phyloP scores from a whole-genome alignment of 2,797 vertebrate species.

The Naso thynnoides region DNA sequence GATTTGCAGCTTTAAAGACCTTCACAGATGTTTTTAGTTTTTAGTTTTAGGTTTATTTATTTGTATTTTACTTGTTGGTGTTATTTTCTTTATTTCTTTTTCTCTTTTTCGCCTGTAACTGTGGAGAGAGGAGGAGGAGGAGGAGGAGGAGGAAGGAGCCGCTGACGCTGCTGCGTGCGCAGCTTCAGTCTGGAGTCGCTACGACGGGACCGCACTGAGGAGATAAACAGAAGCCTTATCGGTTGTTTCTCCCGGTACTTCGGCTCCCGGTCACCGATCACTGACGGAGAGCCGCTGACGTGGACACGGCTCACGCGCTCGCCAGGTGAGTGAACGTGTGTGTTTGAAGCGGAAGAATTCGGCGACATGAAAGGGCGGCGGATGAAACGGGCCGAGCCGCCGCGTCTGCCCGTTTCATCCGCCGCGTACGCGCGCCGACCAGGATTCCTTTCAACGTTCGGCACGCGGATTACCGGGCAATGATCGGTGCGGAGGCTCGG shows the following conservation, averaged over 20 bases:
- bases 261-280: background rate
- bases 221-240: constrained; percentile 69
- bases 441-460: background rate
- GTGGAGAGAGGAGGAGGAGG: constrained; percentile 10
- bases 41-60: too few relatives aligned
- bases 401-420: background rate
- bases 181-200: constrained; percentile 72
- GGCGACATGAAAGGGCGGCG: constrained; percentile 35
- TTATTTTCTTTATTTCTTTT: background rate
- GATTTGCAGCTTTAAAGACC: too few relatives aligned
- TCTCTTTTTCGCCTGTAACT: background rate
- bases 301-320: background rate
- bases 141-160: constrained; percentile 43
- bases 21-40: too few relatives aligned
- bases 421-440: background rate
- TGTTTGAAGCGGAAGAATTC: constrained; percentile 29
- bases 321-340: constrained; percentile 41
- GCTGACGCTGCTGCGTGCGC: constrained; percentile 80
- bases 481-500: too few relatives aligned
- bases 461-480: background rate
- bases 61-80: too few relatives aligned
- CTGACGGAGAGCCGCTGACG: too few relatives aligned
- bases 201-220: constrained; percentile 66
- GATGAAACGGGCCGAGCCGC: constrained; percentile 51
- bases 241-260: constrained; percentile 25